Conservation (phyloP, 2,888 invertebrate genomes). For the Agriopis aurantiaria region DNA sequence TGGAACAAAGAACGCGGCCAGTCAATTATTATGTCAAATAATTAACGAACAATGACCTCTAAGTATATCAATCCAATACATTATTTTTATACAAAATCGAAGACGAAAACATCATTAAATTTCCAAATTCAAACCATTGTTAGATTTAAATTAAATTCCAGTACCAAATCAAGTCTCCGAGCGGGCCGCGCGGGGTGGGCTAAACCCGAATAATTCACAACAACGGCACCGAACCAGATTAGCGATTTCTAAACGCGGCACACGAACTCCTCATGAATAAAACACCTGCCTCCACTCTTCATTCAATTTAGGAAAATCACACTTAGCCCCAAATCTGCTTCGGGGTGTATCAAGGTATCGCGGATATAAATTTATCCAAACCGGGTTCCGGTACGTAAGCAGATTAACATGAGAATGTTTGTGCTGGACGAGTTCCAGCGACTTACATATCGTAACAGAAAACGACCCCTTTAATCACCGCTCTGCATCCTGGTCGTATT, state of each 20-base stretch:
- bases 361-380: conserved; percentile 49
- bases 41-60: conserved; percentile 24
- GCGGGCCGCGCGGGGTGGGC: conserved; percentile 15
- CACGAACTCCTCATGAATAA: conserved; percentile 56
- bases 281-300: conserved; percentile 57
- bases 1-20: conserved; percentile 16
- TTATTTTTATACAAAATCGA: no score
- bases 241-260: conserved; percentile 39
- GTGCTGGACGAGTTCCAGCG: conserved; percentile 53
- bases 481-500: conserved; percentile 51
- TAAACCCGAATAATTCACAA: conserved; percentile 48
- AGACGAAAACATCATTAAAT: no score
- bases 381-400: conserved; percentile 55
- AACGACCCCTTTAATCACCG: conserved; percentile 64
- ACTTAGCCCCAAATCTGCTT: conserved; percentile 57
- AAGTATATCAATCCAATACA: neutral
- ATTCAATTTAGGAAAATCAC: conserved; percentile 60
- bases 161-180: conserved; percentile 40
- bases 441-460: conserved; percentile 62
- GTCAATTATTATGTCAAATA: conserved; percentile 24
- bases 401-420: conserved; percentile 62
- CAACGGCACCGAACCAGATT: conserved; percentile 44
- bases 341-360: conserved; percentile 53
- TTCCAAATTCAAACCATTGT: conserved; percentile 22
- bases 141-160: conserved; percentile 35